phyloP scores from a whole-genome alignment of 2,888 invertebrate genomes.

The Aromia moschata region DNA sequence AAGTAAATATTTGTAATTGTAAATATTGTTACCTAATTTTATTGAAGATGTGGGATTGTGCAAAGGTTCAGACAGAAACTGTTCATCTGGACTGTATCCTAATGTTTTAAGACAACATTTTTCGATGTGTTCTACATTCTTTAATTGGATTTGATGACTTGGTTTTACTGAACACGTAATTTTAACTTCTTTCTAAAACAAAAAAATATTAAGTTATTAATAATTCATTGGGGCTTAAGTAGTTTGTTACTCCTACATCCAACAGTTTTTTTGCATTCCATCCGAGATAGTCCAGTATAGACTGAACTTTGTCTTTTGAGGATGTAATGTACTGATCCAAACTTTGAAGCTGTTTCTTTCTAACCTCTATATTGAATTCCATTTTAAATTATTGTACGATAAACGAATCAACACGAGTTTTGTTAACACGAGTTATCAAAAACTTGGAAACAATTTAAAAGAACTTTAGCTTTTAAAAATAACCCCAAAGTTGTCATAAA shows the following conservation, averaged over 20 bases:
- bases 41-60: conserved; percentile 51
- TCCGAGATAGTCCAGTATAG: conserved; percentile 54
- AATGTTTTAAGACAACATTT: conserved; percentile 63
- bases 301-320: conserved; percentile 57
- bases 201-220: conserved; percentile 13
- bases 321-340: conserved; percentile 59
- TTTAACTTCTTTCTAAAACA: conserved; percentile 54
- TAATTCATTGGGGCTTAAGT: neutral
- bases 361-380: conserved; percentile 61
- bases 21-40: conserved; percentile 60
- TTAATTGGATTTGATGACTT: conserved; percentile 62
- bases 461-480: too few relatives aligned
- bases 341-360: conserved; percentile 60
- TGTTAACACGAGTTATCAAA: too few relatives aligned
- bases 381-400: too few relatives aligned
- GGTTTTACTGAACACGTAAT: conserved; percentile 63
- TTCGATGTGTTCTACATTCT: conserved; percentile 61
- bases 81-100: conserved; percentile 62
- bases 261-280: conserved; percentile 56
- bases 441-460: too few relatives aligned
- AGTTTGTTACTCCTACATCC: too few relatives aligned
- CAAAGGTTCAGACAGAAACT: conserved; percentile 62
- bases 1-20: too few relatives aligned
- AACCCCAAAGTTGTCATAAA: too few relatives aligned
- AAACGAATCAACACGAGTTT: too few relatives aligned